Conservation (phyloP, 2,797 vertebrate species). For the Spheniscus humboldti region DNA sequence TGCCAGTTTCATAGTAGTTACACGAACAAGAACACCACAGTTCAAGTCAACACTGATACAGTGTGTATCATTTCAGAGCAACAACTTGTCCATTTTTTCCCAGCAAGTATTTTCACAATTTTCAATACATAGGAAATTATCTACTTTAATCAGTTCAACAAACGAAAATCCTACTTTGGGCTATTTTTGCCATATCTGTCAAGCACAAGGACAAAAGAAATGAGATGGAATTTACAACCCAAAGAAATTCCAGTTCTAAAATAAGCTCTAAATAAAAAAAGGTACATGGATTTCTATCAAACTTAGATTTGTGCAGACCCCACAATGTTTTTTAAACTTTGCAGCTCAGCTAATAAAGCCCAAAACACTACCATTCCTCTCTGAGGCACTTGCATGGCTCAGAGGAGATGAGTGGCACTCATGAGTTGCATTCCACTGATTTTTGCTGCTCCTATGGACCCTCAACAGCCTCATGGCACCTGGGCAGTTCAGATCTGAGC, state of each 20-base stretch:
- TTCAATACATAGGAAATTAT: not conserved
- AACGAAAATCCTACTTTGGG: not conserved
- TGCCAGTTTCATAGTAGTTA: not conserved
- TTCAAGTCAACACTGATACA: not conserved
- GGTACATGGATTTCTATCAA: not conserved
- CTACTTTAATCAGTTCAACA: not conserved
- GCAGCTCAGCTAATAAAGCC: not conserved
- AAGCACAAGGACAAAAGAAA: not conserved
- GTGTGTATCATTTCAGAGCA: not conserved
- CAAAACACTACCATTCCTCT: not conserved
- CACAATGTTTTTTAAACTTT: not conserved
- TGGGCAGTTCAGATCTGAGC: not conserved
- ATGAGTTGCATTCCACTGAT: not conserved
- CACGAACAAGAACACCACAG: not conserved
- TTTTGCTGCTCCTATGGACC: not conserved
- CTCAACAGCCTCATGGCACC: not conserved
- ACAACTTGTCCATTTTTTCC: not conserved
- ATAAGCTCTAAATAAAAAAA: not conserved
- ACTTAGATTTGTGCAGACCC: not conserved
- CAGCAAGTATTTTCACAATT: not conserved
- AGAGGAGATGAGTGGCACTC: fast-evolving
- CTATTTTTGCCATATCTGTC: not conserved
- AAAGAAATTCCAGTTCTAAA: not conserved
- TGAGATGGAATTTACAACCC: not conserved
- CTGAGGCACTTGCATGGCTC: not conserved